These are phyloP conservation scores for Zaprionus tsacasi DNA, from an alignment of 1,140 invertebrate species.

Conservation along the genomic window DNA sequence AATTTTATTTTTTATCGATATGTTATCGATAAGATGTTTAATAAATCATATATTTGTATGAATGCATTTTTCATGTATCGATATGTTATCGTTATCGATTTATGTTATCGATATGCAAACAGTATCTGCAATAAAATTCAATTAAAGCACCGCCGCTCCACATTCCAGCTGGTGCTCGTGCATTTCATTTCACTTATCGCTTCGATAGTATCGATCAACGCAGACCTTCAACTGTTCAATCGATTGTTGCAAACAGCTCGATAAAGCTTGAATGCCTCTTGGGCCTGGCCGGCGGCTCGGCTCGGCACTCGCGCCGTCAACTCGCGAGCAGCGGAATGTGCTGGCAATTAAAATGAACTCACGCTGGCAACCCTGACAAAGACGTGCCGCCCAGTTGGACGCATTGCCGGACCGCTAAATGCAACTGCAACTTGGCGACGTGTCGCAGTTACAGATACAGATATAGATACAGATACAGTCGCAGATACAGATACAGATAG, in stretches of 20 bases:
- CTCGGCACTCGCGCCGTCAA: not conserved
- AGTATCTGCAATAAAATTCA: too few species aligned
- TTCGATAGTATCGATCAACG: slow-evolving; percentile 1
- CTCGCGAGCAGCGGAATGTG: slow-evolving; percentile 56
- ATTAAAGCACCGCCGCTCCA: too few species aligned
- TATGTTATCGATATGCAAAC: not conserved
- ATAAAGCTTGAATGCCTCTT: slow-evolving; percentile 39
- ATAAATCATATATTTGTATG: too few species aligned
- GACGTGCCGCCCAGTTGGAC: slow-evolving; percentile 57
- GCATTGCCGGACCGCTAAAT: slow-evolving; percentile 17
- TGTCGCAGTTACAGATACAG: not conserved
- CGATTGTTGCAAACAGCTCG: slow-evolving; percentile 33
- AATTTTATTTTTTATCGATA: not conserved
- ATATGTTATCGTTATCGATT: not conserved
- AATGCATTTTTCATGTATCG: too few species aligned
- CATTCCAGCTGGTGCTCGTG: not conserved
- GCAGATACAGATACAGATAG: not conserved
- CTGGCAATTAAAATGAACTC: slow-evolving; percentile 80
- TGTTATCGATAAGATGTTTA: not conserved
- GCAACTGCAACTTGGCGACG: slow-evolving; percentile 35
- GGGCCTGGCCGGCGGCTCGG: slow-evolving; percentile 9
- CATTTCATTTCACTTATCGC: not conserved
- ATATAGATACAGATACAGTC: not conserved
- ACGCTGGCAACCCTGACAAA: slow-evolving; percentile 80
- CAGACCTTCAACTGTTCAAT: slow-evolving; percentile 38